phyloP scores from a whole-genome alignment of 2,888 invertebrate species.

The Erebia ligea region DNA sequence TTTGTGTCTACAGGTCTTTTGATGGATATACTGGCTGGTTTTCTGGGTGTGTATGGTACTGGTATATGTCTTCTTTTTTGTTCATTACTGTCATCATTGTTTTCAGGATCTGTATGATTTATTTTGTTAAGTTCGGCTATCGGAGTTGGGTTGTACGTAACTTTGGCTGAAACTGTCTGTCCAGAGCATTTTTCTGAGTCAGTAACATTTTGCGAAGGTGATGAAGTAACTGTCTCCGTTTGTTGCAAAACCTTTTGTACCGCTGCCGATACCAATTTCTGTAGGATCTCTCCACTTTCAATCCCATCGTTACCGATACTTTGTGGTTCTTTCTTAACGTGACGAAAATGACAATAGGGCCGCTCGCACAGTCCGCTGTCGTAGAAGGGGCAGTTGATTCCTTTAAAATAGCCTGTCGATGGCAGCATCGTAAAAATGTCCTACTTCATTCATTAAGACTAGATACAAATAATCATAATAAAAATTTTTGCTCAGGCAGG shows the following conservation, averaged over 20 bases:
- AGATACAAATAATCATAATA: slow-evolving; percentile 21
- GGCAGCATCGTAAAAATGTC: slow-evolving; percentile 88
- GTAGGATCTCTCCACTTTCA: slow-evolving; percentile 78
- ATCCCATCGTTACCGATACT: slow-evolving; percentile 67
- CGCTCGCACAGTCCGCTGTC: slow-evolving; percentile 91
- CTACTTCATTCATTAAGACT: slow-evolving; percentile 37
- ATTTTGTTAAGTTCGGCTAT: slow-evolving; percentile 84
- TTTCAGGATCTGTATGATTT: slow-evolving; percentile 59
- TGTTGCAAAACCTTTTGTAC: slow-evolving; percentile 84
- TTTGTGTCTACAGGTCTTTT: slow-evolving; percentile 66
- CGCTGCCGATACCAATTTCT: slow-evolving; percentile 84
- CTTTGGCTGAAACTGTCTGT: slow-evolving; percentile 64
- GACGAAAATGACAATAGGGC: slow-evolving; percentile 96
- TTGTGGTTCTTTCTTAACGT: slow-evolving; percentile 87
- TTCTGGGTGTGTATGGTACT: slow-evolving; percentile 78
- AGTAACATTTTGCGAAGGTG: slow-evolving; percentile 45
- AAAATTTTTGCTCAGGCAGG: background rate
- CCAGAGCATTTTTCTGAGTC: slow-evolving; percentile 40
- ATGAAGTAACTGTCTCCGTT: slow-evolving; percentile 60
- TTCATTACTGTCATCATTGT: slow-evolving; percentile 60
- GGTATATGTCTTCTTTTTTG: slow-evolving; percentile 76
- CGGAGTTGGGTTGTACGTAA: slow-evolving; percentile 86
- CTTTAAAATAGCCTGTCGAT: slow-evolving; percentile 94
- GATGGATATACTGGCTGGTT: slow-evolving; percentile 66
- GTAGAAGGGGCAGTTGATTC: slow-evolving; percentile 93